A percentile compares a stretch with the other conserved stretches of the same genome.
Conservation (phyloP, 2,113 vertebrate genomes). For the Anolis carolinensis region DNA sequence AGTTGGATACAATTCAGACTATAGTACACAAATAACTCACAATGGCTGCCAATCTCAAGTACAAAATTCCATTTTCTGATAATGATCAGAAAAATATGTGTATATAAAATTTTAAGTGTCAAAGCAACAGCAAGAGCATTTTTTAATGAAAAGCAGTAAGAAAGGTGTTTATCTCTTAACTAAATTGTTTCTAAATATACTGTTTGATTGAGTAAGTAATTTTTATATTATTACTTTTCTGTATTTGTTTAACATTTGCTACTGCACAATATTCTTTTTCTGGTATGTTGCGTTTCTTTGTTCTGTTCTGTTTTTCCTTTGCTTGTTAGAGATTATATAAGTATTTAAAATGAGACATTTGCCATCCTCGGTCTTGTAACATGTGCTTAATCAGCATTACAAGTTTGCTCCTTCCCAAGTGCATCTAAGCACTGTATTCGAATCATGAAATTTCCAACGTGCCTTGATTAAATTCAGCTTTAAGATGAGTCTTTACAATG, state of each 20-base stretch:
- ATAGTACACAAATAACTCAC: neutral
- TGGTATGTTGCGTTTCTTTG: neutral
- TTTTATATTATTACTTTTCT: no score
- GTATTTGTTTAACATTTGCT: neutral
- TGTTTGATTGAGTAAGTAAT: neutral
- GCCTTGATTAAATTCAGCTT: neutral
- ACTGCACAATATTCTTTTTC: neutral
- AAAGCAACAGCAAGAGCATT: neutral
- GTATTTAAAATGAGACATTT: neutral
- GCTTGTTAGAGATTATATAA: neutral
- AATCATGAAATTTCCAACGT: neutral
- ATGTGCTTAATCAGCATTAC: neutral
- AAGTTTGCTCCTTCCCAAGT: neutral
- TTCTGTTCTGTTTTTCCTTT: neutral
- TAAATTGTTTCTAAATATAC: neutral
- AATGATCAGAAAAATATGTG: neutral
- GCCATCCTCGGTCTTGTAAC: neutral
- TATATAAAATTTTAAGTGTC: neutral
- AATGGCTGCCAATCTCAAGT: neutral
- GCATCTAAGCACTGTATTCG: neutral
- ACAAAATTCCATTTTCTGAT: neutral
- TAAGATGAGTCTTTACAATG: neutral
- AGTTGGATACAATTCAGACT: neutral
- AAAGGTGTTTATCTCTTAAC: neutral
- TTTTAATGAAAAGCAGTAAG: neutral